Base-by-base conservation (phyloP, 2,888 invertebrate genomes). In the Microctonus brassicae region DNA sequence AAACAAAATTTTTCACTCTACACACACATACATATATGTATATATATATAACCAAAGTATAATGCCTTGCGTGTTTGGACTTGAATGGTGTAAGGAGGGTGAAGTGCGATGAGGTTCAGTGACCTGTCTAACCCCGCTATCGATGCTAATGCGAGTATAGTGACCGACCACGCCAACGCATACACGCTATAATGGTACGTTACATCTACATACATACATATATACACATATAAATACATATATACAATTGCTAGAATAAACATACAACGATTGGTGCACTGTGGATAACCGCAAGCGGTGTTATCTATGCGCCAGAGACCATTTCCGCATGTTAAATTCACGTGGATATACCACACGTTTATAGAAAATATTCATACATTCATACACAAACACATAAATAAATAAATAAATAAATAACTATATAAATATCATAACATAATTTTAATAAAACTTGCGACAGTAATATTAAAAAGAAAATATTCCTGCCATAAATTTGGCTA, bases 111-210 rank as follows among this genome's bases (percentile, higher is more conserved):
- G 66, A 79, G 78, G 85, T 84, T 85, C 85, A 84, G 76, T 82
- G 82, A 85, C 84, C 85, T 79, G 79, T 77, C 79, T 84, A 84
- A 84, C 84, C 84, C 82, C 83, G 82, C 82, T 82, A 84, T 84
- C 85, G 82, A 84, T 84, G 84, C 80, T 83, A 83, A 83, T 83
- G 80, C 80, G 81, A 80, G 81, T 81, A 78, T 72, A 75, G 47
- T 47, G 47, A 17, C 17, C 74, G 76, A 78, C 76, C 78, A 81
- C 80, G 81, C 81, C 80, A 78, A 83, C 81, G 81, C 81, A 79
- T 63, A 62, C 42, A 53, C 72, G 47, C 57, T 47, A 47, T 47
- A 47, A 47, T 47, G 47, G 47, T 9, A 47, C 47, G 47, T 47
- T 47, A n/a, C 47, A 39, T 13, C 66, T 58, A 72, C 47, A 42